Percentiles rank a stretch among this genome's conserved stretches.
These are phyloP conservation scores for Orius insidiosus DNA, from an alignment of 1,140 invertebrate species.

Conservation along the genomic window DNA sequence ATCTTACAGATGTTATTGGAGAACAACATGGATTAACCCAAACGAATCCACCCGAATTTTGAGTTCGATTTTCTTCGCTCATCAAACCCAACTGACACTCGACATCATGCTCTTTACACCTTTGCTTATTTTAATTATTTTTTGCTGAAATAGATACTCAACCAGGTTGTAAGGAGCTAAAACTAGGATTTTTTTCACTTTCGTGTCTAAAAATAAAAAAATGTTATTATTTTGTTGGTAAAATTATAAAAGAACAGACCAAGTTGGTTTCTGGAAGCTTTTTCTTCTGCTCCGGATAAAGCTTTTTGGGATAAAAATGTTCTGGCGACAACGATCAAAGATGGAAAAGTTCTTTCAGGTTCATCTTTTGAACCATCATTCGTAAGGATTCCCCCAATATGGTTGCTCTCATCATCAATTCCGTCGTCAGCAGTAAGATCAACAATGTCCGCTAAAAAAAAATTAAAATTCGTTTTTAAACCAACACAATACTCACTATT, in stretches of 20 bases:
- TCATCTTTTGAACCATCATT: neutral
- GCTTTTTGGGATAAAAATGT: slow-evolving; percentile 53
- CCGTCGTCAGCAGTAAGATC: slow-evolving; percentile 25
- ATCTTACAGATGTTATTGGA: neutral
- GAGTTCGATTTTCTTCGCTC: slow-evolving; percentile 64
- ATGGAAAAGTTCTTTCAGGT: slow-evolving; percentile 57
- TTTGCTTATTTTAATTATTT: slow-evolving; percentile 58
- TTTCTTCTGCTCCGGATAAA: slow-evolving; percentile 22
- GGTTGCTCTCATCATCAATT: slow-evolving; percentile 19
- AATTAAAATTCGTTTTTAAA: too few species aligned
- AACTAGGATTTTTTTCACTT: slow-evolving; percentile 60
- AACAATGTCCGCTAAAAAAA: slow-evolving; percentile 11
- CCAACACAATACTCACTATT: too few species aligned
- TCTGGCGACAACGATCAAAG: slow-evolving; percentile 59
- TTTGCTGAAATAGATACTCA: slow-evolving; percentile 72
- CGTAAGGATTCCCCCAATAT: neutral
- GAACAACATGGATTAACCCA: slow-evolving; percentile 72
- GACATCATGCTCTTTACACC: slow-evolving; percentile 40
- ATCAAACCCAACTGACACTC: slow-evolving; percentile 68
- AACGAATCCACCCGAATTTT: slow-evolving; percentile 71
- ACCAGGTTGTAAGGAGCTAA: slow-evolving; percentile 62
- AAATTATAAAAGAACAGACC: too few species aligned
- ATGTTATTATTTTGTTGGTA: too few species aligned
- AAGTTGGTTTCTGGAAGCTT: slow-evolving; percentile 25
- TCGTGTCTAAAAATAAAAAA: slow-evolving; percentile 31